Evolutionary conservation across 2,888 invertebrate genomes (phyloP).

Genomic region (Xiphydria camelus): DNA sequence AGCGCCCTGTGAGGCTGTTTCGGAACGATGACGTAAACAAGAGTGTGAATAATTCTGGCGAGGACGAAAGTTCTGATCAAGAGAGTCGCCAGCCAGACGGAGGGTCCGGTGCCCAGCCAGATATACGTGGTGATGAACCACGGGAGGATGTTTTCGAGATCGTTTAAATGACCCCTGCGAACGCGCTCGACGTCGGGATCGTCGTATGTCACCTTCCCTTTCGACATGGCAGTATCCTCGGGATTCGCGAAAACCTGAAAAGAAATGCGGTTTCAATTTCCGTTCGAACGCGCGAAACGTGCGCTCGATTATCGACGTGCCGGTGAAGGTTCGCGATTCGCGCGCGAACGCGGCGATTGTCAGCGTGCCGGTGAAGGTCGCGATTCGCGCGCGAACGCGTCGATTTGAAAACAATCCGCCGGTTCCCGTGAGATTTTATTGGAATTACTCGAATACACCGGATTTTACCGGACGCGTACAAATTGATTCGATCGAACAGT

Average conservation of each 20-base stretch:
- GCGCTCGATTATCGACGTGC: not conserved
- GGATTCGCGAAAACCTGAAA: constrained; percentile 40
- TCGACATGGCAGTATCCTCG: constrained; percentile 30
- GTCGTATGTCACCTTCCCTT: constrained; percentile 26
- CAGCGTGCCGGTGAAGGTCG: no score
- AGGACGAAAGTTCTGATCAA: constrained; percentile 60
- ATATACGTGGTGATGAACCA: constrained; percentile 60
- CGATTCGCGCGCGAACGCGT: no score
- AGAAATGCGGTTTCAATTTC: no score
- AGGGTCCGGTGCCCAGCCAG: constrained; percentile 61
- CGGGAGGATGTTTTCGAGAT: constrained; percentile 63
- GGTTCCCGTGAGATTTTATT: no score
- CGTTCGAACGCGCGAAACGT: not conserved
- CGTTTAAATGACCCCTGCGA: constrained; percentile 63
- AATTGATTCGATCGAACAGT: no score
- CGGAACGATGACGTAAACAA: constrained; percentile 59
- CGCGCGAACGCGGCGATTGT: no score
- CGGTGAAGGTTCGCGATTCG: no score
- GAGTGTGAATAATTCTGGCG: constrained; percentile 60
- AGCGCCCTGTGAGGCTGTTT: constrained; percentile 61
- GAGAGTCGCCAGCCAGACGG: constrained; percentile 53
- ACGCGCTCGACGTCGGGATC: constrained; percentile 61
- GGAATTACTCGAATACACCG: no score
- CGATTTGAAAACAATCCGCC: no score
- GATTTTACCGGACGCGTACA: no score